Conservation (phyloP, 35 echinoderm and acorn worm species). For the Chiridota heheva region DNA sequence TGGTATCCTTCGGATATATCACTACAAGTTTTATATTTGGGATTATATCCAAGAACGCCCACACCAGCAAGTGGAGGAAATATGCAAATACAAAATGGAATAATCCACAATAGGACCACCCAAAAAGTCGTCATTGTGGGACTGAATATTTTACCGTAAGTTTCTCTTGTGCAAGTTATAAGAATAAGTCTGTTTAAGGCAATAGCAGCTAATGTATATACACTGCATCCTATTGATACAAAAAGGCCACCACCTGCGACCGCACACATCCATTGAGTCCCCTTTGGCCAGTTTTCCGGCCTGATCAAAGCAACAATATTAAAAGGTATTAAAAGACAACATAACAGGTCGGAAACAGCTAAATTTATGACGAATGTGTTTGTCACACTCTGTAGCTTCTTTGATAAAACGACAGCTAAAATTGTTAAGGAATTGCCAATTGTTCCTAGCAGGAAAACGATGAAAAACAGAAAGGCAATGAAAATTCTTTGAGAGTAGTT, state of each 20-base stretch:
- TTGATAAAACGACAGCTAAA: background rate
- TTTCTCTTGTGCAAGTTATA: constrained; percentile 39
- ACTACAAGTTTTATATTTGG: constrained; percentile 67
- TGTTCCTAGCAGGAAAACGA: background rate
- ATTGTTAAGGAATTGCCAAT: background rate
- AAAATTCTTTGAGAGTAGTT: background rate
- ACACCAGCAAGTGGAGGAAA: constrained; percentile 53
- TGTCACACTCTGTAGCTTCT: background rate
- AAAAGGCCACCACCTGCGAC: constrained; percentile 52
- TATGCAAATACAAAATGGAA: constrained; percentile 51
- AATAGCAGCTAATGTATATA: constrained; percentile 69
- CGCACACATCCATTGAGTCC: too few species aligned
- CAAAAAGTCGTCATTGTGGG: constrained; percentile 22
- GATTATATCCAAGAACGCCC: constrained; percentile 70
- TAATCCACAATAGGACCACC: constrained; percentile 57
- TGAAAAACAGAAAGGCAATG: background rate
- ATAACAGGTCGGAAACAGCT: constrained; percentile 50
- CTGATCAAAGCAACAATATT: constrained; percentile 30
- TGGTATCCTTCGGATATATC: constrained; percentile 33
- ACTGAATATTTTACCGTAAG: constrained; percentile 61
- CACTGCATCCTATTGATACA: constrained; percentile 53
- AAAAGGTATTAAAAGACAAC: constrained; percentile 50
- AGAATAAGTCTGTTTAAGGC: constrained; percentile 66
- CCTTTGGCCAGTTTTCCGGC: background rate
- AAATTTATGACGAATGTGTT: background rate